A percentile compares a stretch with the other conserved stretches of the same genome.
These are phyloP conservation scores for Orycteropus afer DNA, from an alignment of 2,113 vertebrate species.

Conservation along the genomic window DNA sequence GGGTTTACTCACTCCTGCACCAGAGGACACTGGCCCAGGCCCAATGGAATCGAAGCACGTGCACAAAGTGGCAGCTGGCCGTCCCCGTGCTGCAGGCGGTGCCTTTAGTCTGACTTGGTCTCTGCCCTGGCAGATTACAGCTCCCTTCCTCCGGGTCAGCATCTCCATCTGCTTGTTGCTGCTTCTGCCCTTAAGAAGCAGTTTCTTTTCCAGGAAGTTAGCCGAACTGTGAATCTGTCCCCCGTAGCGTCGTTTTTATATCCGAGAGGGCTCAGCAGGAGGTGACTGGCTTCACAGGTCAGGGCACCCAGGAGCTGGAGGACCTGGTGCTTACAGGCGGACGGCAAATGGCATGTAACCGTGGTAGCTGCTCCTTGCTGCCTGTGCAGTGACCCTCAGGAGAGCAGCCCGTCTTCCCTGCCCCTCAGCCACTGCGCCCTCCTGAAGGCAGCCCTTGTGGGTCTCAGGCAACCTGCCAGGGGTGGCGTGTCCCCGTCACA, in stretches of 20 bases:
- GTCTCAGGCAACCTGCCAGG: background rate
- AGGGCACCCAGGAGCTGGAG: background rate
- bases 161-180: background rate
- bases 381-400: fast-evolving
- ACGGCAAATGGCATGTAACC: too few species aligned
- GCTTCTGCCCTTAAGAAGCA: background rate
- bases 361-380: too few species aligned
- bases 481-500: background rate
- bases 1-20: background rate
- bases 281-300: background rate
- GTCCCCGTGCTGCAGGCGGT: fast-evolving
- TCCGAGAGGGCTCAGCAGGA: too few species aligned
- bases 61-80: background rate
- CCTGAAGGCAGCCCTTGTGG: background rate
- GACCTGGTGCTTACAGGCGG: too few species aligned
- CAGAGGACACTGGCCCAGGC: background rate
- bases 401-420: background rate
- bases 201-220: background rate
- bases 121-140: fast-evolving
- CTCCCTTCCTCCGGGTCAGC: background rate
- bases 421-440: background rate
- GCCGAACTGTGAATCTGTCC: background rate
- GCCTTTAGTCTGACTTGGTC: background rate
- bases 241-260: fast-evolving
- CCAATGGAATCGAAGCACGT: too few species aligned